A percentile compares a stretch with the other conserved stretches of the same genome.
Evolutionary conservation across 2,113 vertebrate genomes (phyloP).

Genomic region (Anarrhichthys ocellatus): DNA sequence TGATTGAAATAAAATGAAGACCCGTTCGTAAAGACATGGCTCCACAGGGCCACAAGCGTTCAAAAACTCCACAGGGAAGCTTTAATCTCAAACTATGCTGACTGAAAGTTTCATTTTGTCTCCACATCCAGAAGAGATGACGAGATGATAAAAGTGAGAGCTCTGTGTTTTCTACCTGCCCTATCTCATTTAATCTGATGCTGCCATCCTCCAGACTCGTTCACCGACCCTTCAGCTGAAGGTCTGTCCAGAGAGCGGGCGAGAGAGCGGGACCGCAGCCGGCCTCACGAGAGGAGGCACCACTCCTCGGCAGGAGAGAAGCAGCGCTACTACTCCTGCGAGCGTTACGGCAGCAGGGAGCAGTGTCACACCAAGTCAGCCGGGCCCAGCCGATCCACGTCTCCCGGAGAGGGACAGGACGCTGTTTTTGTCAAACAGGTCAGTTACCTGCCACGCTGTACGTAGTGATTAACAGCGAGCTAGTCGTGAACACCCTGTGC

Average conservation of each 20-base stretch:
- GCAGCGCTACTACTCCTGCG: slow-evolving; percentile 96
- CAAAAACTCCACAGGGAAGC: neutral
- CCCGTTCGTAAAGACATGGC: neutral
- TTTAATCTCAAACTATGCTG: neutral
- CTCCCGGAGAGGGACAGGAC: slow-evolving; percentile 87
- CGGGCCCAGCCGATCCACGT: slow-evolving; percentile 89
- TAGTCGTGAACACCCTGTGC: neutral
- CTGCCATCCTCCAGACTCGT: slow-evolving; percentile 41
- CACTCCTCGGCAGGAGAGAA: slow-evolving; percentile 89
- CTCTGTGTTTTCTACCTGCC: neutral
- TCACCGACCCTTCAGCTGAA: slow-evolving; percentile 73
- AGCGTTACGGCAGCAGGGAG: slow-evolving; percentile 92
- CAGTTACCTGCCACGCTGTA: slow-evolving; percentile 6
- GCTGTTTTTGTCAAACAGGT: slow-evolving; percentile 88
- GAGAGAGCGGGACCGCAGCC: slow-evolving; percentile 90
- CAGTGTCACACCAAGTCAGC: slow-evolving; percentile 86
- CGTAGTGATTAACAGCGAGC: neutral
- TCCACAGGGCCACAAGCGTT: neutral
- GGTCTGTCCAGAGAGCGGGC: slow-evolving; percentile 83
- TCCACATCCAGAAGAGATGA: neutral
- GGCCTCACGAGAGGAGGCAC: slow-evolving; percentile 94
- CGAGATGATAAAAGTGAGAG: neutral
- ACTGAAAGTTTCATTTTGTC: neutral
- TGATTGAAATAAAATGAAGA: neutral
- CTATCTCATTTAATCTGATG: neutral